A percentile compares a stretch with the other conserved stretches of the same genome.
These are phyloP conservation scores for Bombyx mori DNA, from an alignment of 1,140 invertebrate species.

Conservation along the genomic window DNA sequence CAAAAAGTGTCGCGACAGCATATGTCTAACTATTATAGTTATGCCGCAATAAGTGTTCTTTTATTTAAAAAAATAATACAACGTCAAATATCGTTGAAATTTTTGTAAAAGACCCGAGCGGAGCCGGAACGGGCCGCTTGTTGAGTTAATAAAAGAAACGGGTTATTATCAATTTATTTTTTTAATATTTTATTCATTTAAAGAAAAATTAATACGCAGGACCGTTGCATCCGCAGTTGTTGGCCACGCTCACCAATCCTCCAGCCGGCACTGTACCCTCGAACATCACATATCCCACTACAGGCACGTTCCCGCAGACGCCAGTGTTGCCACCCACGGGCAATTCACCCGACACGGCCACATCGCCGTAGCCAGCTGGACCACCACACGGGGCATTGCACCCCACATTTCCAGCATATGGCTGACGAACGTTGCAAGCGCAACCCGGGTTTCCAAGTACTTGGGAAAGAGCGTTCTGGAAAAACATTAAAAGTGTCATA, in stretches of 20 bases:
- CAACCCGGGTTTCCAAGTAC: constrained; percentile 7
- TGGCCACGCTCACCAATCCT: constrained; percentile 42
- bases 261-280: constrained; percentile 47
- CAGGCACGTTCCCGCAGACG: constrained; percentile 44
- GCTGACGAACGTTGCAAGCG: neutral
- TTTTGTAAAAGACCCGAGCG: no score
- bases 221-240: constrained; percentile 27
- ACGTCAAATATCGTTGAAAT: no score
- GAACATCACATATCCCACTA: constrained; percentile 52
- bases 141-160: no score
- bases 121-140: no score
- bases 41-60: no score
- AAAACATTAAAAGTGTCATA: neutral
- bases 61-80: no score
- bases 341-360: constrained; percentile 33
- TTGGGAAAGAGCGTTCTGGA: constrained; percentile 3
- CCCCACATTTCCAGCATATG: neutral
- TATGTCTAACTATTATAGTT: no score
- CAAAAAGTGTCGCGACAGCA: no score
- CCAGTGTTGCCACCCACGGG: constrained; percentile 41
- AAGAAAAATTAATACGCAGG: neutral
- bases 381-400: constrained; percentile 8
- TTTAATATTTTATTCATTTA: no score
- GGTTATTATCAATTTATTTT: no score
- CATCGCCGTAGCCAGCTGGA: constrained; percentile 29